Percentiles rank a stretch among this genome's conserved stretches.
phyloP scores from a whole-genome alignment of 30 jellyfish, hydroid and myxozoan genomes.

The Rhopilema esculentum region DNA sequence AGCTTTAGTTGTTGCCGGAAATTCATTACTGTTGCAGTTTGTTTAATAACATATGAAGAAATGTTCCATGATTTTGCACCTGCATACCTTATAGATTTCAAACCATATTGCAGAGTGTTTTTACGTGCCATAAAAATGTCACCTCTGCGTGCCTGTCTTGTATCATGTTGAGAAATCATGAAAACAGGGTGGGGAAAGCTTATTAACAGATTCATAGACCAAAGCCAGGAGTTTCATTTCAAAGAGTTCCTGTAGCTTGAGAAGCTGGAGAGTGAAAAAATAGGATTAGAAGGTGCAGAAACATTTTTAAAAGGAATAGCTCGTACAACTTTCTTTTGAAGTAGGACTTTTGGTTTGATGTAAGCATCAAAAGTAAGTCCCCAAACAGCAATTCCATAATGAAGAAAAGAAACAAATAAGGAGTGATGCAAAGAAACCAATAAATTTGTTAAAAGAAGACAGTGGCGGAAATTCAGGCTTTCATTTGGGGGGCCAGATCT shows the following conservation, averaged over 20 bases:
- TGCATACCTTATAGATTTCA: slow-evolving; percentile 39
- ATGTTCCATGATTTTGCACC: slow-evolving; percentile 24
- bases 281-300: slow-evolving; percentile 45
- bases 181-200: slow-evolving; percentile 27
- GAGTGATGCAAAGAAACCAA: slow-evolving; percentile 25
- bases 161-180: slow-evolving; percentile 44
- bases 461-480: too few species aligned
- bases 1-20: neutral
- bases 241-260: slow-evolving; percentile 46
- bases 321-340: slow-evolving; percentile 54
- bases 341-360: slow-evolving; percentile 23
- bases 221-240: slow-evolving; percentile 35
- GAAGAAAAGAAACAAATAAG: slow-evolving; percentile 3
- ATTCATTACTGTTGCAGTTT: neutral
- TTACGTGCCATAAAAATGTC: slow-evolving; percentile 35
- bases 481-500: too few species aligned
- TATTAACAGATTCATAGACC: too few species aligned
- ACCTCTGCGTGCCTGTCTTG: slow-evolving; percentile 52
- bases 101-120: slow-evolving; percentile 43
- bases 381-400: slow-evolving; percentile 29
- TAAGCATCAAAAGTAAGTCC: slow-evolving; percentile 32
- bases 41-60: neutral
- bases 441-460: too few species aligned
- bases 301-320: slow-evolving; percentile 34
- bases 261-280: slow-evolving; percentile 8